Evolutionary conservation across 37 sponge, comb jelly and placozoan genomes (phyloP).

Genomic region (Ianthella basta): DNA sequence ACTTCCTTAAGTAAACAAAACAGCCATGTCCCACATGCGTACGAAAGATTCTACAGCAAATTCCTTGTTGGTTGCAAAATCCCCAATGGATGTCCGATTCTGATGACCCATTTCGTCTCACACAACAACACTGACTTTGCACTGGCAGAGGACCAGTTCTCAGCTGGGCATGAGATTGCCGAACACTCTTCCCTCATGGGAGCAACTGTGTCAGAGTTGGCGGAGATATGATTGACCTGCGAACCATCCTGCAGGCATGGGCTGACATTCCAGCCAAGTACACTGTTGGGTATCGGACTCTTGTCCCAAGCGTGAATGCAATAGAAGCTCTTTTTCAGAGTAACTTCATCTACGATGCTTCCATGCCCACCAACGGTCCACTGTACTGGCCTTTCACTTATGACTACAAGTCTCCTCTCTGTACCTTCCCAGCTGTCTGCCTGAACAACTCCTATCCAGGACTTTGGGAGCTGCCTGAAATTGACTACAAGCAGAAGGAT

Average conservation of each 20-base stretch:
- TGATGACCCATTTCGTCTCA: slow-evolving; percentile 47
- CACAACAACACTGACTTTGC: slow-evolving; percentile 62
- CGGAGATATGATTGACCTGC: slow-evolving; percentile 44
- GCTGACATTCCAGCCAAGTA: slow-evolving; percentile 32
- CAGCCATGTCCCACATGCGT: too few relatives aligned
- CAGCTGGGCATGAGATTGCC: slow-evolving; percentile 48
- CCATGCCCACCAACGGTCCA: slow-evolving; percentile 36
- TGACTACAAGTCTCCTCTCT: slow-evolving; percentile 62
- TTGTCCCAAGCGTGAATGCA: slow-evolving; percentile 38
- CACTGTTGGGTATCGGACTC: slow-evolving; percentile 44
- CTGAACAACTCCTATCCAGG: slow-evolving; percentile 59
- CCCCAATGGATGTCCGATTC: slow-evolving; percentile 62
- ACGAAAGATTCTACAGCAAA: slow-evolving; percentile 30
- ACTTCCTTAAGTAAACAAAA: too few relatives aligned
- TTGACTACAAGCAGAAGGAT: slow-evolving; percentile 30
- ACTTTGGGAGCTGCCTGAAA: slow-evolving; percentile 45
- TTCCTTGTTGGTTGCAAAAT: slow-evolving; percentile 29
- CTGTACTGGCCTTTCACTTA: slow-evolving; percentile 64
- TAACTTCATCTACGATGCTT: slow-evolving; percentile 48
- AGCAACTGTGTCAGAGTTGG: slow-evolving; percentile 45
- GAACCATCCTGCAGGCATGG: slow-evolving; percentile 44
- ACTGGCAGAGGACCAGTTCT: slow-evolving; percentile 52
- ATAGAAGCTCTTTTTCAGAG: slow-evolving; percentile 32
- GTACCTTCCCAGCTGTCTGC: slow-evolving; percentile 48
- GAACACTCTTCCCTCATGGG: slow-evolving; percentile 53